Conservation (phyloP, 2,113 vertebrate species). For the Eulemur macaco region DNA sequence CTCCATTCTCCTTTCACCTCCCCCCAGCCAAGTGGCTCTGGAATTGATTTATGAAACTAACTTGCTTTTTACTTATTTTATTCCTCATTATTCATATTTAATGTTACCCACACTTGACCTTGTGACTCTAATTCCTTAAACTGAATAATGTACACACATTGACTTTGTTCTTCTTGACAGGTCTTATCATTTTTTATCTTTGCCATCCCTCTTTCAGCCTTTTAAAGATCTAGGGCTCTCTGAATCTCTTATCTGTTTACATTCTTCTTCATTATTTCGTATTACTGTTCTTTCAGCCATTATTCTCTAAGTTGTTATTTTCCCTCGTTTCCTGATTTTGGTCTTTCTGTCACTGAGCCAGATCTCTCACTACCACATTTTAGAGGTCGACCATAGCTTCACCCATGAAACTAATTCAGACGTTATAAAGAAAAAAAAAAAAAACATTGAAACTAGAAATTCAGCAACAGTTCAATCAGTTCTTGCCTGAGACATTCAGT, state of each 20-base stretch:
- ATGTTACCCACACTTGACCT: constrained; percentile 88
- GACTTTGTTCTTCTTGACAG: constrained; percentile 88
- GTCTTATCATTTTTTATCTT: constrained; percentile 87
- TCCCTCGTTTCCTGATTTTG: constrained; percentile 69
- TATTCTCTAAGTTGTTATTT: constrained; percentile 72
- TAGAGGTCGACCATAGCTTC: constrained; percentile 55
- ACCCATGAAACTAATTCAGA: constrained; percentile 58
- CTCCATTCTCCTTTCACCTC: constrained; percentile 36
- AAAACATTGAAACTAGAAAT: not conserved
- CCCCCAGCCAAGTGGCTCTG: constrained; percentile 63
- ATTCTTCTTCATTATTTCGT: constrained; percentile 87
- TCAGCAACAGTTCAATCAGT: not conserved
- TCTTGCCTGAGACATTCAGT: not conserved
- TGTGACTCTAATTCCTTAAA: constrained; percentile 86
- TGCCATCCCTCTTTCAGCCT: constrained; percentile 85
- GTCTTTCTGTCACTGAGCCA: constrained; percentile 70
- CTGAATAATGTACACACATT: constrained; percentile 83
- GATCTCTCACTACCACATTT: constrained; percentile 66
- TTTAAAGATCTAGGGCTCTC: constrained; percentile 83
- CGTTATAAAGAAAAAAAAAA: constrained; percentile 15
- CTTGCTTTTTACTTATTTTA: constrained; percentile 86
- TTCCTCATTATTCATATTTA: constrained; percentile 87
- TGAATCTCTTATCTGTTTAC: constrained; percentile 87
- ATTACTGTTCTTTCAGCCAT: constrained; percentile 80
- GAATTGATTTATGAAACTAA: constrained; percentile 84